These are phyloP conservation scores for Parotocinclus haroldoi DNA, from an alignment of 2,797 vertebrate species.

Conservation along the genomic window DNA sequence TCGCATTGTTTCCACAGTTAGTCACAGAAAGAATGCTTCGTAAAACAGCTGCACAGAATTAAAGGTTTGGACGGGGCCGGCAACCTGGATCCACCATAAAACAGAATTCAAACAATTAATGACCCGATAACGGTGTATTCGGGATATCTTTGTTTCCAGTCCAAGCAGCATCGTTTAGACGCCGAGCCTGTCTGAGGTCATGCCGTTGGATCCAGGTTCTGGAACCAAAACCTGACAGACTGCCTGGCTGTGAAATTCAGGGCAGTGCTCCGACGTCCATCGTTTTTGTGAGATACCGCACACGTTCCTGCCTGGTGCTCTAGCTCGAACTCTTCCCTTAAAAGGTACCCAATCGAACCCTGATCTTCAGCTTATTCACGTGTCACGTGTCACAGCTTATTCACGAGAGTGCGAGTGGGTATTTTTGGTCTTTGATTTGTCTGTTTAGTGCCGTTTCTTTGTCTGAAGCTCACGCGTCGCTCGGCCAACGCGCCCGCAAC, in stretches of 20 bases:
- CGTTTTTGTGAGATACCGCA: not conserved
- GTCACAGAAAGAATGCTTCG: slow-evolving; percentile 30
- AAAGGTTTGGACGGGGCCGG: slow-evolving; percentile 4
- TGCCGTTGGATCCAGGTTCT: slow-evolving; percentile 1
- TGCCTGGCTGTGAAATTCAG: not conserved
- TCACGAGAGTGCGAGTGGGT: not conserved
- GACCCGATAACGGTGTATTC: not conserved
- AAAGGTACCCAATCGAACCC: too few relatives aligned
- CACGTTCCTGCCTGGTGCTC: too few relatives aligned
- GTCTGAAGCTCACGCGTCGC: not conserved
- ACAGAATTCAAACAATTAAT: not conserved
- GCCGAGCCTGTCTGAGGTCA: not conserved
- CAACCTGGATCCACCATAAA: slow-evolving; percentile 5
- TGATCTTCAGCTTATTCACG: too few relatives aligned
- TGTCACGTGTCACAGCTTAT: too few relatives aligned
- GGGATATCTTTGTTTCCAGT: not conserved
- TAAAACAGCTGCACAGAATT: slow-evolving; percentile 30
- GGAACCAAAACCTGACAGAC: slow-evolving; percentile 5
- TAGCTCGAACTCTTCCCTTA: too few relatives aligned
- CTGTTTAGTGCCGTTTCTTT: not conserved
- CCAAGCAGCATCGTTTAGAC: not conserved
- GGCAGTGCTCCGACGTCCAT: slow-evolving; percentile 13
- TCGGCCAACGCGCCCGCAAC: not conserved
- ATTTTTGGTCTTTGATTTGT: not conserved
- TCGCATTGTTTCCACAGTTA: slow-evolving; percentile 36